Evolutionary conservation across 2,797 vertebrate species (phyloP).

Genomic region (Bradypodion pumilum): DNA sequence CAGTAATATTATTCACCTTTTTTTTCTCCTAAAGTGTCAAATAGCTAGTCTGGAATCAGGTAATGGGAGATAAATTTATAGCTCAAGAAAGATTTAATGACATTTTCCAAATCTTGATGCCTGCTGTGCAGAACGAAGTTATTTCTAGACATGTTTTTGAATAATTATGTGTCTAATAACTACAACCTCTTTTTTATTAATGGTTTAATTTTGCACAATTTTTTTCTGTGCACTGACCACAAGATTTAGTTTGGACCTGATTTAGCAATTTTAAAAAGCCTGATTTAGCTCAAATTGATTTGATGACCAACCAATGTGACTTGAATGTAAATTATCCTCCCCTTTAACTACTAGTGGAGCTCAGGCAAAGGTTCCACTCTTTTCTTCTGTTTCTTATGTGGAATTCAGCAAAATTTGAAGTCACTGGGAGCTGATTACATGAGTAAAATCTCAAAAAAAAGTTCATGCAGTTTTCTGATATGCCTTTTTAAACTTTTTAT

Average conservation of each 20-base stretch:
- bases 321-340: background rate
- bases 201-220: background rate
- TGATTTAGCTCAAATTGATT: background rate
- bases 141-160: conserved; percentile 5
- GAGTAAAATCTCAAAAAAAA: background rate
- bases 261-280: background rate
- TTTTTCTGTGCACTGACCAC: background rate
- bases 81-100: conserved; percentile 20
- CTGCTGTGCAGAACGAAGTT: conserved; percentile 13
- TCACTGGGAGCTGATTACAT: background rate
- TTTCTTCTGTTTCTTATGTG: background rate
- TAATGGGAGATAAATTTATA: conserved; percentile 35
- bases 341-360: background rate
- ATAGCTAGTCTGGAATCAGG: conserved; percentile 21
- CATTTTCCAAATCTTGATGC: conserved; percentile 4
- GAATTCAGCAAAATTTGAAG: background rate
- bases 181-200: background rate
- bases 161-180: conserved; percentile 17
- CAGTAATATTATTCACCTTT: conserved; percentile 25
- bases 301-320: background rate
- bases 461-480: background rate
- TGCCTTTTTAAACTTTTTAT: background rate
- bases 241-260: background rate
- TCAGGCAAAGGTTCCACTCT: background rate
- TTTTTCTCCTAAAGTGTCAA: conserved; percentile 10